Evolutionary conservation across 2,113 vertebrate species (phyloP).

Genomic region (Gorsachius goisagi): DNA sequence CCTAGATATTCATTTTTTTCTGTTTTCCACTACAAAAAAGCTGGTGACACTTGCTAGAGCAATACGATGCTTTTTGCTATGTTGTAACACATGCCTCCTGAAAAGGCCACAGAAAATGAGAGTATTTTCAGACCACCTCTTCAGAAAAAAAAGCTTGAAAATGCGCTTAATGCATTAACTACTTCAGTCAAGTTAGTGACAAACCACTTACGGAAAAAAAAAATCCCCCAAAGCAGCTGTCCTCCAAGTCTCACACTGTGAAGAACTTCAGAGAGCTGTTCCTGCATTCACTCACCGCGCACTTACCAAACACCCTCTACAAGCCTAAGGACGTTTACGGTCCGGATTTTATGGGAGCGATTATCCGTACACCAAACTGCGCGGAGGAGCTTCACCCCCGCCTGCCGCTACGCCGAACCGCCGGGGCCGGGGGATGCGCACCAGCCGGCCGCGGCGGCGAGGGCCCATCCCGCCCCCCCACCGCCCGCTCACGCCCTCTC

Average conservation of each 20-base stretch:
- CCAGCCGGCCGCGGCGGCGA: neutral
- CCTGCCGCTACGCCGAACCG: neutral
- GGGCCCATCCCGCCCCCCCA: neutral
- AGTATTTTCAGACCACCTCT: neutral
- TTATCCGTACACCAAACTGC: accelerated
- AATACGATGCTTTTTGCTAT: accelerated
- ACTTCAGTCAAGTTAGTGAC: accelerated
- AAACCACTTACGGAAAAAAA: accelerated
- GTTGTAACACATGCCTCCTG: accelerated
- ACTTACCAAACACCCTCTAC: accelerated
- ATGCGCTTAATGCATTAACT: accelerated
- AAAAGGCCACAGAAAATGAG: neutral
- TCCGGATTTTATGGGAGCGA: accelerated
- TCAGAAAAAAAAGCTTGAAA: neutral
- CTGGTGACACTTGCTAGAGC: accelerated
- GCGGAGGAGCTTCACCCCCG: accelerated
- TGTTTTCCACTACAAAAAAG: neutral
- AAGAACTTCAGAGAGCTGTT: neutral
- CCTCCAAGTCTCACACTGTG: accelerated
- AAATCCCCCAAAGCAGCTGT: accelerated
- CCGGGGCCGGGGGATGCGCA: neutral
- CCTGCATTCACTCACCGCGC: neutral
- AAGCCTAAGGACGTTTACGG: accelerated
- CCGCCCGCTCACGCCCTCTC: neutral
- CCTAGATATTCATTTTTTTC: too few relatives aligned